Base-by-base conservation (phyloP, 2,797 vertebrate species). In the Anisognathus igniventris region DNA sequence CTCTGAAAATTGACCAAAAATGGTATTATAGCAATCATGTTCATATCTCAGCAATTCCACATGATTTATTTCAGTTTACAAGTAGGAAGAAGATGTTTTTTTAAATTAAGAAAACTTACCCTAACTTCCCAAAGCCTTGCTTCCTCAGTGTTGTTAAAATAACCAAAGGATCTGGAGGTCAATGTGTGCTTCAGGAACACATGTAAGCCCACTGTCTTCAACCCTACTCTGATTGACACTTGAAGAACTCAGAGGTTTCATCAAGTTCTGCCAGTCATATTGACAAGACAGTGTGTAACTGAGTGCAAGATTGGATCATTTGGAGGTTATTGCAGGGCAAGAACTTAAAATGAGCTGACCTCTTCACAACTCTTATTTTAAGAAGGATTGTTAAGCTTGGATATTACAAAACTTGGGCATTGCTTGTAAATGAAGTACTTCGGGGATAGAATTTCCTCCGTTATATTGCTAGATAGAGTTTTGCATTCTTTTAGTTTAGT, bases 1-100 rank as follows among this genome's bases (percentile, higher is more conserved):
- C 48, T 94, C 53, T 92, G 84, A 92, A 91, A 86, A 83, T 57
- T 78, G 39, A 72, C 47, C 19, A 47, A 50, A 95, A 91, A 79
- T 82, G 40, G 30, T 70, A 33, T 61, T 86, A 12, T 2, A 74
- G 47, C 50, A 66, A 14, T 60, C 19, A 6, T n/a, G 11, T 66
- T 91, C 65, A 9, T 58, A 60, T 67, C 31, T 92, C 48, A 96
- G 10, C 82, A 85, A 74, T 83, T 92, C 12, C 5, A 30, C 42
- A 45, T 60, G 8, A 42, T 2, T 56, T 76, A 74, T 87, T 82
- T 76, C 10, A 39, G 28, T 81, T 81, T 88, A 28, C 25, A 83
- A 78, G 70, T 76, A 56, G 47, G 64, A 92, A 65, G 47, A 60
- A 24, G 23, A 56, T 79, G 31, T 5, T 83, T 83, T 84, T 90